Evolutionary conservation across 2,888 invertebrate species (phyloP).

Genomic region (Conchocele bisecta): DNA sequence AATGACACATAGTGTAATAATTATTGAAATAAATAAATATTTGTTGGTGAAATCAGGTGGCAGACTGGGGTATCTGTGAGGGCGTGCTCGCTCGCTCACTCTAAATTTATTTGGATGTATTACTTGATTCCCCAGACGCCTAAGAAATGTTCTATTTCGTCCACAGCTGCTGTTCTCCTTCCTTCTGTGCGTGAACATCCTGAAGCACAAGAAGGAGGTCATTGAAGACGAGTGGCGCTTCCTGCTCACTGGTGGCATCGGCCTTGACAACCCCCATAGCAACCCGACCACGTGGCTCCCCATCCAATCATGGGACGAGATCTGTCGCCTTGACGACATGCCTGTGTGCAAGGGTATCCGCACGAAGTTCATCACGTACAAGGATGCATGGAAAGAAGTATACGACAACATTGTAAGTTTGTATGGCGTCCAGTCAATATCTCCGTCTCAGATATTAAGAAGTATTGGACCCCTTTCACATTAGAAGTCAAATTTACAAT

Average conservation of each 20-base stretch:
- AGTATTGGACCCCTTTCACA: too few species aligned
- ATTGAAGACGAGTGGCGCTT: conserved; percentile 91
- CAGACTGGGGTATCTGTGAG: too few species aligned
- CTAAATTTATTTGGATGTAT: too few species aligned
- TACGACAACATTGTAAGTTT: conserved; percentile 86
- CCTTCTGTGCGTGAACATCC: conserved; percentile 83
- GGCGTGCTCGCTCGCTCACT: too few species aligned
- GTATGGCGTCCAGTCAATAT: too few species aligned
- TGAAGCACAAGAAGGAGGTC: conserved; percentile 81
- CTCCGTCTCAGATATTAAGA: too few species aligned
- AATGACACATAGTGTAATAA: too few species aligned
- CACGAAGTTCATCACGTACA: conserved; percentile 79
- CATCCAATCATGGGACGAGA: conserved; percentile 86
- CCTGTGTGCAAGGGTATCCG: conserved; percentile 79
- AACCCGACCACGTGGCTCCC: conserved; percentile 94
- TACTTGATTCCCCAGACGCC: too few species aligned
- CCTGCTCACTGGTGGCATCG: conserved; percentile 92
- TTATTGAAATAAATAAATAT: too few species aligned
- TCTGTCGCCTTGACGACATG: conserved; percentile 82
- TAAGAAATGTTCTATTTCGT: neutral
- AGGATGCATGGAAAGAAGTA: conserved; percentile 86
- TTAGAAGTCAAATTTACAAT: too few species aligned
- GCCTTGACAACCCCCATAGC: conserved; percentile 88
- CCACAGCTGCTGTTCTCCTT: conserved; percentile 83
- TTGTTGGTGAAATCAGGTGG: too few species aligned